Conservation (phyloP, 1,140 invertebrate genomes). For the Rhyzopertha dominica region DNA sequence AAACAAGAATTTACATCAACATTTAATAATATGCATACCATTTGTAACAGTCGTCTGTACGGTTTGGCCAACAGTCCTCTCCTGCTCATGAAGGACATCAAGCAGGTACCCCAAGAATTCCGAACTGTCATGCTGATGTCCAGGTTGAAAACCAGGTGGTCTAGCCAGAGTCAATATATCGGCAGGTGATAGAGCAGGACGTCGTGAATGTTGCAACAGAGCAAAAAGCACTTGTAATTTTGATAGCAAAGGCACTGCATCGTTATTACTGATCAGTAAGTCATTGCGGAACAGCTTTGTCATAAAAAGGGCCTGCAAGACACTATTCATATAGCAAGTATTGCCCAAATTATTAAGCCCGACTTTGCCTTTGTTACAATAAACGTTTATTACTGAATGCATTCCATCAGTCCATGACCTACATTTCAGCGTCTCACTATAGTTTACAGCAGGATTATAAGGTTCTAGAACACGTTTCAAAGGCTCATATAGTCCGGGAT, state of each 20-base stretch:
- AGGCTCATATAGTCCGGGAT: constrained; percentile 43
- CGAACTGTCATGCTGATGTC: constrained; percentile 81
- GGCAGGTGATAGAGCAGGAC: constrained; percentile 60
- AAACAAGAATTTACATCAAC: too few relatives aligned
- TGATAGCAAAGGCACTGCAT: constrained; percentile 52
- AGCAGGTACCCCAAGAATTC: constrained; percentile 77
- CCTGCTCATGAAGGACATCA: constrained; percentile 67
- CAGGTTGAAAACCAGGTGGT: constrained; percentile 68
- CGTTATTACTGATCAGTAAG: constrained; percentile 49
- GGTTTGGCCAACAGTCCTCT: constrained; percentile 40
- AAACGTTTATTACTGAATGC: constrained; percentile 7
- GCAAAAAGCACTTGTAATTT: constrained; percentile 72
- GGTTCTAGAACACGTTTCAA: constrained; percentile 31
- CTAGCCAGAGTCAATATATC: constrained; percentile 62
- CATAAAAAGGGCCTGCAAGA: constrained; percentile 75
- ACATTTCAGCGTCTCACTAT: constrained; percentile 25
- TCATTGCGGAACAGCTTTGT: constrained; percentile 66
- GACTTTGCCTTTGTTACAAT: constrained; percentile 52
- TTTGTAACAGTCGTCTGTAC: too few relatives aligned
- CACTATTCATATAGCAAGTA: constrained; percentile 84
- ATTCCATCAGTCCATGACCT: constrained; percentile 28
- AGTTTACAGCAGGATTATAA: constrained; percentile 18
- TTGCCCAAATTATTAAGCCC: constrained; percentile 81
- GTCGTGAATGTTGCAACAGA: constrained; percentile 63
- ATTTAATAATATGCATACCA: too few relatives aligned